Base-by-base conservation (phyloP, 2,797 vertebrate species). In the Cottoperca gobio region DNA sequence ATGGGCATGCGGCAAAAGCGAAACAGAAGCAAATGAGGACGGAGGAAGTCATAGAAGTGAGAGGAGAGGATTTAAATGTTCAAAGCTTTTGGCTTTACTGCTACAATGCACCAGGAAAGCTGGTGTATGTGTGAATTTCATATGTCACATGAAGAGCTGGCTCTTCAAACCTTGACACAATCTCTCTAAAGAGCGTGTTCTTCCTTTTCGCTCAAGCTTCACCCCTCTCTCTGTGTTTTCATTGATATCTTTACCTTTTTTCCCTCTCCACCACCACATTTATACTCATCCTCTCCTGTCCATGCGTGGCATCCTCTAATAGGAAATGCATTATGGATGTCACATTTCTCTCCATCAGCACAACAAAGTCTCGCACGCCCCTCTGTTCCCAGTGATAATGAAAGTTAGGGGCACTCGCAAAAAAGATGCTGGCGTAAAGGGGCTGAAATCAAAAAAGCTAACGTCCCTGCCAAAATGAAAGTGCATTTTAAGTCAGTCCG, bases 281-380 rank as follows among this genome's bases (percentile, higher is more conserved):
- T 85, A 86, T 92, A 90, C 82, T 87, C 89, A 82, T 88, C 83
- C 89, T 84, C 81, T 79, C 77, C 78, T 89, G 89, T 86, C 90
- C 90, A 90, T 82, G 88, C 90, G 81, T 91, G 86, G 84, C 86
- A 76, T 91, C 82, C 85, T 81, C 81, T 91, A 93, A 92, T 90
- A 88, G 84, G 85, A 91, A 90, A 94, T 94, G 83, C 90, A 94
- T 95, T 93, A 94, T 95, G 93, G 91, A 95, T 94, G 93, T 91
- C 88, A 90, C 91, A 92, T 87, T 92, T 86, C 92, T 91, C 91
- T 90, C 92, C 89, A 92, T 94, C 93, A 89, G 90, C 81, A 88
- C 89, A 90, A 92, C 93, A 91, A 92, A 91, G 90, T 91, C 88
- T 84, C 66, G 33, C 74, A 84, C 81, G 55, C 71, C 84, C 85